These are phyloP conservation scores for Eupeodes latifasciatus DNA, from an alignment of 2,888 invertebrate species.

Conservation along the genomic window DNA sequence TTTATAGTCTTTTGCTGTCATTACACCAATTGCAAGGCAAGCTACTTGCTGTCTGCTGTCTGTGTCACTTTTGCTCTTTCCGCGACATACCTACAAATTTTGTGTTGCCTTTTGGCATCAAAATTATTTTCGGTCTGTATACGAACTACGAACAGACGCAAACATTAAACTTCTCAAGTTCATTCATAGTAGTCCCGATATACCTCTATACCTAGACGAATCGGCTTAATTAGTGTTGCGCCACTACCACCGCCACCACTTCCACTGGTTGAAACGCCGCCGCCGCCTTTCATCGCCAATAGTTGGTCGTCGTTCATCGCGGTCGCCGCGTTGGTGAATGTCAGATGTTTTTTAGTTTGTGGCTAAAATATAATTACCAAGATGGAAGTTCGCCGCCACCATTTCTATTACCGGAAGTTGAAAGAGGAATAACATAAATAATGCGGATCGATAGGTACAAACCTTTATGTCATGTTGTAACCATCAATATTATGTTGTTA, in stretches of 20 bases:
- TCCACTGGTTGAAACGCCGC: background rate
- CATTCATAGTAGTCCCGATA: conserved; percentile 39
- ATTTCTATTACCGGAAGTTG: conserved; percentile 31
- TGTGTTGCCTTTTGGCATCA: conserved; percentile 5
- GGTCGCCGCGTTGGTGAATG: background rate
- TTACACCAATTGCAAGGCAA: conserved; percentile 26
- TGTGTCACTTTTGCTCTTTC: conserved; percentile 13
- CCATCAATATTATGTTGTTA: background rate
- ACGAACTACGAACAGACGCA: background rate
- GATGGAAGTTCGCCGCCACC: conserved; percentile 32
- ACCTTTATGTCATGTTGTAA: background rate
- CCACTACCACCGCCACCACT: background rate
- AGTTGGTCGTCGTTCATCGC: background rate
- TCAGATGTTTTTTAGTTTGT: conserved; percentile 47
- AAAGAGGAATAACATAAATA: background rate
- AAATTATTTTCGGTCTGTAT: conserved; percentile 44
- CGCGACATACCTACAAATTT: background rate
- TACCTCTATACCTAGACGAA: no score
- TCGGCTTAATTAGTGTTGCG: background rate
- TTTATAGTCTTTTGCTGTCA: conserved; percentile 34
- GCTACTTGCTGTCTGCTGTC: conserved; percentile 22
- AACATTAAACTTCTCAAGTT: conserved; percentile 44
- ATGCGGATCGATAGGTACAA: conserved; percentile 25
- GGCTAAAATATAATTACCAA: conserved; percentile 36
- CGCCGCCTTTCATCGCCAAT: background rate